A percentile compares a stretch with the other conserved stretches of the same genome.
Evolutionary conservation across 2,888 invertebrate species (phyloP).

Genomic region (Catocala nupta): DNA sequence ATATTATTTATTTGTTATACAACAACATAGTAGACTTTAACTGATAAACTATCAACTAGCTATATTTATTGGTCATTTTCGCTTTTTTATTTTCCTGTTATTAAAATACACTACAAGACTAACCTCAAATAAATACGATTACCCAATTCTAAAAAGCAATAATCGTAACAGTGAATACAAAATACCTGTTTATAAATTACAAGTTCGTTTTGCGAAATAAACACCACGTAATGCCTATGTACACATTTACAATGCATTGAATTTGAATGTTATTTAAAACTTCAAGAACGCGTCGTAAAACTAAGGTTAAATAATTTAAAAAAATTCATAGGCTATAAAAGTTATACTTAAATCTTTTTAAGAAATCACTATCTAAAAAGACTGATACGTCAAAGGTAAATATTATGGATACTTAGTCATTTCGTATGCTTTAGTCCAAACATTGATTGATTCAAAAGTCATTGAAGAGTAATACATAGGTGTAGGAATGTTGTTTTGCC

Average conservation of each 20-base stretch:
- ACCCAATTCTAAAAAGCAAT: constrained; percentile 46
- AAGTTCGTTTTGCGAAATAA: constrained; percentile 51
- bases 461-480: background rate
- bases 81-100: too few species aligned
- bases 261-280: constrained; percentile 43
- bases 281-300: constrained; percentile 30
- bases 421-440: background rate
- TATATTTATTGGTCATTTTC: too few species aligned
- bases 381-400: too few species aligned
- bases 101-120: background rate
- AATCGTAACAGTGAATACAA: constrained; percentile 49
- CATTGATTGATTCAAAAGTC: background rate
- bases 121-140: constrained; percentile 27
- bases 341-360: too few species aligned
- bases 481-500: background rate
- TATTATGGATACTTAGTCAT: too few species aligned
- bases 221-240: constrained; percentile 18
- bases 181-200: constrained; percentile 50
- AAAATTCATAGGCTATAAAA: too few species aligned
- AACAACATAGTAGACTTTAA: too few species aligned
- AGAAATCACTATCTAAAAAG: too few species aligned
- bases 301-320: constrained; percentile 1
- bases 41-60: too few species aligned
- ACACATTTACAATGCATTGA: constrained; percentile 30
- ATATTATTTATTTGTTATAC: too few species aligned